Base-by-base conservation (phyloP, 2,113 vertebrate species). In the Microcebus lehilahytsara region DNA sequence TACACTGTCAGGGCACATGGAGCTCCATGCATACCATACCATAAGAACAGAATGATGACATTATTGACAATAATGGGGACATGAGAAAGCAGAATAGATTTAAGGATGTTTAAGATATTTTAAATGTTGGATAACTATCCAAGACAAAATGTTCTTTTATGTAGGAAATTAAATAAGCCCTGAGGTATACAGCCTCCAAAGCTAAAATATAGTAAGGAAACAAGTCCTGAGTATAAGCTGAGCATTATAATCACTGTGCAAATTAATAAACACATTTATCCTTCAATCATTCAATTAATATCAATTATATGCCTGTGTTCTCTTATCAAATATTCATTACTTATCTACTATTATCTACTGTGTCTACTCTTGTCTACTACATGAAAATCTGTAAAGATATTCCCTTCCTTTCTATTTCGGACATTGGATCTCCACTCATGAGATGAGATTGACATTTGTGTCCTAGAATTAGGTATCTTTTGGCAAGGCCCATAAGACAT, bases 381-480 rank as follows among this genome's bases (percentile, higher is more conserved):
- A 9, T 69, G 42, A 93, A 96, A 91, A 69, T 75, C 1, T 79
- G 23, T 51, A 83, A 53, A 77, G 75, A 9, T 16, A 77, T 78
- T 64, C 32, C 30, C 56, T 64, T 86, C 14, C 1, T 78, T 83
- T 89, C 25, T 78, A 13, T 86, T 94, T 94, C 51, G 95, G 34
- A 92, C 20, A 93, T 72, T 6, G 67, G 60, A 81, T 53, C 69
- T 42, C 71, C 60, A n/a, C 14, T 40, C n/a, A 60, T 6, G 34
- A 85, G 79, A 84, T 58, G 27, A 86, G 32, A 74, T n/a, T 86
- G 85, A 74, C n/a, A 83, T 89, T 80, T 94, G 53, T 95, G 37
- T 60, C 53, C 40, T 67, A 94, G 74, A 95, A 62, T 87, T 88
- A 62, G 80, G 23, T 32, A 75, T 37, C 34, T 91, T 79, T 89